Evolutionary conservation across 2,888 invertebrate species (phyloP).

Genomic region (Apamea anceps): DNA sequence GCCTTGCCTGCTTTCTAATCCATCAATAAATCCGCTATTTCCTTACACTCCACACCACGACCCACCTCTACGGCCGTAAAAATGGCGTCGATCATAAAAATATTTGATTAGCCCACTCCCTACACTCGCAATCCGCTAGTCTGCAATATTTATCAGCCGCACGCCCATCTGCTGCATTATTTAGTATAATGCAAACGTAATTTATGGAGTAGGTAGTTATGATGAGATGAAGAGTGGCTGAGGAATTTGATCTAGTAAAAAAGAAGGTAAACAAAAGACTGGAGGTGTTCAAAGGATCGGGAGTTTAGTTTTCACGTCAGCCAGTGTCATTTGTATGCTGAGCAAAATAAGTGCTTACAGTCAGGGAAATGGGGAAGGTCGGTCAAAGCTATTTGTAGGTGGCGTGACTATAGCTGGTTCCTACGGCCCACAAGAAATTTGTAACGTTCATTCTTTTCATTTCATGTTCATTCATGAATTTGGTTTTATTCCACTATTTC

Average conservation of each 20-base stretch:
- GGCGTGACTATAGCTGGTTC: too few relatives aligned
- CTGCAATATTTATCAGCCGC: slow-evolving; percentile 86
- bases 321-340: too few relatives aligned
- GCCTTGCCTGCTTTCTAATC: background rate
- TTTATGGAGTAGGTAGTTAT: slow-evolving; percentile 61
- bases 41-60: slow-evolving; percentile 61
- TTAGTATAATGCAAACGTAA: slow-evolving; percentile 72
- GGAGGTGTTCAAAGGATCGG: background rate
- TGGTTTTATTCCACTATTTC: too few relatives aligned
- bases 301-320: background rate
- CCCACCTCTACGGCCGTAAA: slow-evolving; percentile 80
- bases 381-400: too few relatives aligned
- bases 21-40: background rate
- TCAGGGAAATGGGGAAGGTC: too few relatives aligned
- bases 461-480: too few relatives aligned
- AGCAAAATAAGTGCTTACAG: too few relatives aligned
- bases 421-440: too few relatives aligned
- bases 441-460: too few relatives aligned
- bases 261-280: background rate
- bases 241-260: background rate
- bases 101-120: slow-evolving; percentile 88
- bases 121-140: slow-evolving; percentile 83
- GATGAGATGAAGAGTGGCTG: slow-evolving; percentile 50
- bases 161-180: slow-evolving; percentile 70
- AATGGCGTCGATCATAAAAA: slow-evolving; percentile 90